Base-by-base conservation (phyloP, 1,140 invertebrate genomes). In the Nylanderia fulva region DNA sequence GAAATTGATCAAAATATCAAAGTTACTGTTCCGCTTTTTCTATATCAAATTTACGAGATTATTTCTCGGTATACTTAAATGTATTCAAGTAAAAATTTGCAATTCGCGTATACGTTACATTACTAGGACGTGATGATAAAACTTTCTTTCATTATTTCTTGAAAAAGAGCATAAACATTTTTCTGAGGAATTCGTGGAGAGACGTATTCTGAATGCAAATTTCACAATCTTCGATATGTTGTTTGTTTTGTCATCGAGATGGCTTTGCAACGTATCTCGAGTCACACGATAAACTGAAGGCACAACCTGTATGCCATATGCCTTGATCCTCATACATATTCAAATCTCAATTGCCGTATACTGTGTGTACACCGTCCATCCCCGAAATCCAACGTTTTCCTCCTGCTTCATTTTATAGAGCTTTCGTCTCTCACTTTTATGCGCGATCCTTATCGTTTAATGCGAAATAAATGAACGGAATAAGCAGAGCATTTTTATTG, bases 251-350 rank as follows among this genome's bases (percentile, higher is more conserved):
- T 83, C 71, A 33, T 60, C 69, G 68, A 60, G 15, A 33, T 54
- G 27, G 69, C 54, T 58, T 85, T 60, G 64, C 60, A 61, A 64
- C 71, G 42, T 83, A 86, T 82, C 75, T 74, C 61, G 36, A 54
- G 66, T 85, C 52, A 84, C 61, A 84, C 71, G 83, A 66, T 86
- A 85, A 68, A 72, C 85, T 71, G 83, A 84, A 85, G 33, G 64
- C 33, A 64, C 66, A 76, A 64, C 58, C 74, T 64, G 21, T 18
- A 6, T 21, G 6, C 54, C 63, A 48, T 83, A 42, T 72, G 27
- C 68, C n/a, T 84, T 84, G 61, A 27, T 39, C 61, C 79, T 89
- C 45, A 76, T 86, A 54, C 85, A 76, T 75, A 85, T 86, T 75
- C 79, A 69, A 27, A 36, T 48, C 54, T 84, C 66, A n/a, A 86